Conservation (phyloP, 2,888 invertebrate genomes). For the Drosophila kokeensis region DNA sequence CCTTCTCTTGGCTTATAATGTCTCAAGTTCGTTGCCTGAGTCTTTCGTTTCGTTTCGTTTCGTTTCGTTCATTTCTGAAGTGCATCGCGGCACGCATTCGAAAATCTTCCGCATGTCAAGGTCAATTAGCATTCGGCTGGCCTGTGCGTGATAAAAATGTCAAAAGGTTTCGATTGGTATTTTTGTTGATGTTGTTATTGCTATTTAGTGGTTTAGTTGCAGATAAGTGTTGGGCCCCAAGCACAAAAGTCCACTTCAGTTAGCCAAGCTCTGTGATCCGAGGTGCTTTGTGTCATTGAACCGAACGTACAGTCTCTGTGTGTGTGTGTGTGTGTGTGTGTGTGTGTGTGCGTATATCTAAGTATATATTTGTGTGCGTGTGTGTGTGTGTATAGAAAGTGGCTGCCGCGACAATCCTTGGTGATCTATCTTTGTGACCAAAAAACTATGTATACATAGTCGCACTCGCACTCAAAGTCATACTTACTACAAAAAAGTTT, state of each 20-base stretch:
- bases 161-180: conserved; percentile 79
- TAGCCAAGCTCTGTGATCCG: conserved; percentile 31
- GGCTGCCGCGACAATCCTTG: conserved; percentile 67
- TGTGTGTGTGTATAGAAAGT: conserved; percentile 65
- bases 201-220: conserved; percentile 68
- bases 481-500: conserved; percentile 65
- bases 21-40: conserved; percentile 61
- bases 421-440: conserved; percentile 79
- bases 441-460: conserved; percentile 51
- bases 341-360: conserved; percentile 8
- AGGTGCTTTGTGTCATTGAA: conserved; percentile 59
- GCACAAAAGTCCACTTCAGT: conserved; percentile 63
- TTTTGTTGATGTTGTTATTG: conserved; percentile 52
- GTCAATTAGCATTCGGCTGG: conserved; percentile 73
- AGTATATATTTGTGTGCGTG: conserved; percentile 18
- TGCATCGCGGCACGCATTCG: conserved; percentile 57
- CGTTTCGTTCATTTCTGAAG: conserved; percentile 52
- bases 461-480: conserved; percentile 29
- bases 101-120: conserved; percentile 80
- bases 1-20: conserved; percentile 42
- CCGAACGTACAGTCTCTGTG: conserved; percentile 24
- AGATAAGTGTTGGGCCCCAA: conserved; percentile 67
- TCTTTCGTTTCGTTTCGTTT: conserved; percentile 62
- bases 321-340: background rate
- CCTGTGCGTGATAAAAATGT: conserved; percentile 77